A percentile compares a stretch with the other conserved stretches of the same genome.
phyloP scores from a whole-genome alignment of 2,888 invertebrate species.

The Drosophila cognata region DNA sequence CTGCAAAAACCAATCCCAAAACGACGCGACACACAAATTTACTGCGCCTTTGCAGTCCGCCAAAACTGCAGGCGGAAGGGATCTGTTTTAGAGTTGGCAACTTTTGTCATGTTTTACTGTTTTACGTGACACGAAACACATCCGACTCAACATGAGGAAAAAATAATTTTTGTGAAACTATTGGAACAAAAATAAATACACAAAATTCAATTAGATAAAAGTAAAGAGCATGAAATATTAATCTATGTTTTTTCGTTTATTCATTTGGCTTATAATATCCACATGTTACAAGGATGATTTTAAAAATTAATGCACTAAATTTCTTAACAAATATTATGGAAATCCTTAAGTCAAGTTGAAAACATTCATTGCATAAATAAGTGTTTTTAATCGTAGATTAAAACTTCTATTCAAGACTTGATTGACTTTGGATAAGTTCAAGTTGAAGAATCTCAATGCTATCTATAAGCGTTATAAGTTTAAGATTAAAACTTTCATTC shows the following conservation, averaged over 20 bases:
- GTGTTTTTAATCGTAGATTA: background rate
- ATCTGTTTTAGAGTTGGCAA: conserved; percentile 1
- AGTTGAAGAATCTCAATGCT: background rate
- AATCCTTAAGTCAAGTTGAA: background rate
- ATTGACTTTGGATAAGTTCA: background rate
- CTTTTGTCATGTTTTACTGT: background rate
- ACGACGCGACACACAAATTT: conserved; percentile 57
- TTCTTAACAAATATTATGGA: background rate
- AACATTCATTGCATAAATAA: background rate
- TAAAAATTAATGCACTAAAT: background rate
- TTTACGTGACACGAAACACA: background rate
- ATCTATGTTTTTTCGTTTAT: background rate
- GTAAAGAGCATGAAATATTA: background rate
- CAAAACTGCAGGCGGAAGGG: conserved; percentile 9
- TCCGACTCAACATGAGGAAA: background rate
- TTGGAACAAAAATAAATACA: background rate
- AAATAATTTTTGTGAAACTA: background rate
- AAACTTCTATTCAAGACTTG: background rate
- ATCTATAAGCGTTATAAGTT: background rate
- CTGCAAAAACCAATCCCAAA: conserved; percentile 25
- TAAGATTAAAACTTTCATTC: background rate
- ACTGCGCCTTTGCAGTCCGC: conserved; percentile 60
- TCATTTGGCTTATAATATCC: background rate
- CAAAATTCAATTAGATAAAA: background rate
- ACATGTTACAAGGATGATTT: background rate